Base-by-base conservation (phyloP, 2,888 invertebrate species). In the Caenorhabditis wallacei region DNA sequence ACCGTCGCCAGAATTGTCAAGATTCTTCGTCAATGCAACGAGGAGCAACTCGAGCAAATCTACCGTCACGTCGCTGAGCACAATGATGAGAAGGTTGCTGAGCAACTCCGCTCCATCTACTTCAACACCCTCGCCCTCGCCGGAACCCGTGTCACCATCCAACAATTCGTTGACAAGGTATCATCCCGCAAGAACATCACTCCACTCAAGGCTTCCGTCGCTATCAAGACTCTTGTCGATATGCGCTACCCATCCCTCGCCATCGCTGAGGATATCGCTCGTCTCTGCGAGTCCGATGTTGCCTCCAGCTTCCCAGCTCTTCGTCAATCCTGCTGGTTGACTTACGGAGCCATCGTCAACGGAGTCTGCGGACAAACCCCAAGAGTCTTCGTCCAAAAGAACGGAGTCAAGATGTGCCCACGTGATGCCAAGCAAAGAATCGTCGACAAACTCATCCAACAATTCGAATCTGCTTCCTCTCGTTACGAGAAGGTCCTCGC, bases 401-500 rank as follows among this genome's bases (percentile, higher is more conserved):
- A 63, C 30, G 81, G 75, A 81, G 70, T 70, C 59, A 75, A 64
- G 40, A 81, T 81, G 79, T 89, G 89, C 78, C 57, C 86, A 71
- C 83, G 85, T 43, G 70, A 75, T 40, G 71, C 85, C 57, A 89
- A 90, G 84, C 72, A 86, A 69, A 70, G 81, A 76, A 84, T 82
- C 82, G 87, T 87, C 71, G 54, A 64, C 61, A 70, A 69, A 43
- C 61, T 88, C 56, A 20, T 82, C 54, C 69, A 81, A 46, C 76
- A 79, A 71, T 87, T 81, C 85, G 87, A 82, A 46, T 66, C 74
- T 69, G 84, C 85, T 40, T 48, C 68, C 13, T 82, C 81, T 69
- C 70, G 80, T 54, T 85, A 87, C 84, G 89, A 91, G 80, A 88
- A 90, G 82, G 69, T 90, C 24, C 86, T 91, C 48, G 85, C 84